Conservation (phyloP, 2,113 vertebrate species). For the Aramus guarauna region DNA sequence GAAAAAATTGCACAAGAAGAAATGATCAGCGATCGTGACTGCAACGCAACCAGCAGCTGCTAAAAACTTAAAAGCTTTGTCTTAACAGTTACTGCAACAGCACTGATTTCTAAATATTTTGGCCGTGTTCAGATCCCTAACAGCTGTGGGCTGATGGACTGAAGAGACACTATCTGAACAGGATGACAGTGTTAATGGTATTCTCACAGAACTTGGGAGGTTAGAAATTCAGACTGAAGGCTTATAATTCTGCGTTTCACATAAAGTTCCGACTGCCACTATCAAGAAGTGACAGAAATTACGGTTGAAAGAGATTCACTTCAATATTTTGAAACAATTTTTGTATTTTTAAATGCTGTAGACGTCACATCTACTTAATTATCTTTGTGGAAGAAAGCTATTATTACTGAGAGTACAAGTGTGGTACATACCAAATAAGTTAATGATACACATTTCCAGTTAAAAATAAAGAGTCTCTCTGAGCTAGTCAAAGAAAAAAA, state of each 20-base stretch:
- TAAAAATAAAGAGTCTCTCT: background rate
- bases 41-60: background rate
- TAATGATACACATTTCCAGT: background rate
- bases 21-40: background rate
- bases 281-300: background rate
- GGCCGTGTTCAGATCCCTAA: background rate
- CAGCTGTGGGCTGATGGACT: background rate
- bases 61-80: background rate
- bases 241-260: background rate
- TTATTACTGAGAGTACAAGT: background rate
- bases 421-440: background rate
- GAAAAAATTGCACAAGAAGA: background rate
- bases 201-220: background rate
- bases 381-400: background rate
- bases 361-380: background rate
- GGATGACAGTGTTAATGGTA: background rate
- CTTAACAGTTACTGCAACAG: background rate
- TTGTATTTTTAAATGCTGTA: background rate
- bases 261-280: rapidly evolving
- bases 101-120: background rate
- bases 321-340: background rate
- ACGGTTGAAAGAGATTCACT: background rate
- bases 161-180: background rate
- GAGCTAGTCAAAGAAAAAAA: background rate
- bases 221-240: background rate